Evolutionary conservation across 2,888 invertebrate species (phyloP).

Genomic region (Ephialtes manifestator): DNA sequence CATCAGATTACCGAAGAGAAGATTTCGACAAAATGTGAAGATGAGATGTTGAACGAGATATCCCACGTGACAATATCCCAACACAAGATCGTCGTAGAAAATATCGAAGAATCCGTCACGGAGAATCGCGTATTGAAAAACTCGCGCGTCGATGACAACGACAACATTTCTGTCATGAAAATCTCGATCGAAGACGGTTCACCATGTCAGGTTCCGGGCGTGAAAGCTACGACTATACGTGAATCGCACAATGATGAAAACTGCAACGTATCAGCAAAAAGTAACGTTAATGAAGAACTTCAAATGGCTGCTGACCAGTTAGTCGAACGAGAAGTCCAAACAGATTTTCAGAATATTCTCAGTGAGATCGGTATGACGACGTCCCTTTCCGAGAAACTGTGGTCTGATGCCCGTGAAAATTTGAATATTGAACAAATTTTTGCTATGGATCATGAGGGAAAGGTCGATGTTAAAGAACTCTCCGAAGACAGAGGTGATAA

Average conservation of each 20-base stretch:
- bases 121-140: background rate
- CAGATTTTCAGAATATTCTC: slow-evolving; percentile 8
- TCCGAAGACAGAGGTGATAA: slow-evolving; percentile 5
- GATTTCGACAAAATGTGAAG: too few species aligned
- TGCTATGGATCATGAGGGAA: background rate
- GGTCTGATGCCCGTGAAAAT: background rate
- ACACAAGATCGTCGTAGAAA: background rate
- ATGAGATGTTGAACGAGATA: too few species aligned
- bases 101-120: background rate
- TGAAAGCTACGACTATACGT: too few species aligned
- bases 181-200: background rate
- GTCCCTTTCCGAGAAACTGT: slow-evolving; percentile 1
- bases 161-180: slow-evolving; percentile 9
- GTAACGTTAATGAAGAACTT: background rate
- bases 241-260: slow-evolving; percentile 1
- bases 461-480: background rate
- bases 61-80: background rate
- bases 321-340: slow-evolving; percentile 11
- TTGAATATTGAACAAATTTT: slow-evolving; percentile 1
- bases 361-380: slow-evolving; percentile 8
- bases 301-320: background rate
- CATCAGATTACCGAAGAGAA: too few species aligned
- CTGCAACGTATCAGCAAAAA: slow-evolving; percentile 7
- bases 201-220: too few species aligned
- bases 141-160: background rate